Percentiles rank a stretch among this genome's conserved stretches.
phyloP scores from a whole-genome alignment of 2,797 vertebrate genomes.

The Sphenopsis melanotis region DNA sequence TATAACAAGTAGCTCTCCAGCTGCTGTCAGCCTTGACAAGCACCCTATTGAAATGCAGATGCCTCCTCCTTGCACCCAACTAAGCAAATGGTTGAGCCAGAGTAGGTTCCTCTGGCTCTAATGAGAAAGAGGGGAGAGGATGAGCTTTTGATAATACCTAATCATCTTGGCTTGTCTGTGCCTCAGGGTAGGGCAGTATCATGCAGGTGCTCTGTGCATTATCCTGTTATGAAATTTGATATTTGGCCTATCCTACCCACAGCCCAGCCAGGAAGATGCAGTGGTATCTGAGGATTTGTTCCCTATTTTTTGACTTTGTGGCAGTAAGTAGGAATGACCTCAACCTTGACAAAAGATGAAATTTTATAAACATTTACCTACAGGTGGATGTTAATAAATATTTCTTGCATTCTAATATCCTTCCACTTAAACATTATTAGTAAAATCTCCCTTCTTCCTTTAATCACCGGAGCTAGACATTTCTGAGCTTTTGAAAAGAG shows the following conservation, averaged over 20 bases:
- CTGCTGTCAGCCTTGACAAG: conserved; percentile 28
- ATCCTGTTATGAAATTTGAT: background rate
- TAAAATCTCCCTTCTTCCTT: conserved; percentile 22
- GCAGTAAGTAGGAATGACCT: background rate
- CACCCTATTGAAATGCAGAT: conserved; percentile 11
- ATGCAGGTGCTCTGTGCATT: background rate
- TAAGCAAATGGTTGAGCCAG: background rate
- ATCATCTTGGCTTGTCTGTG: background rate
- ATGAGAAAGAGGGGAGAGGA: background rate
- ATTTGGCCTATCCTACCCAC: background rate
- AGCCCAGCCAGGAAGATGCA: background rate
- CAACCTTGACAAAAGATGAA: background rate
- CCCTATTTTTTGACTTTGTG: background rate
- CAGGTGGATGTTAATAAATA: background rate
- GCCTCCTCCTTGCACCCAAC: background rate
- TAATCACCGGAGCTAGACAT: conserved; percentile 29
- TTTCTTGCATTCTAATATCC: conserved; percentile 16
- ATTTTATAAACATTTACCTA: background rate
- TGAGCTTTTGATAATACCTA: background rate
- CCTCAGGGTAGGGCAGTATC: background rate
- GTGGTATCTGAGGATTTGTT: background rate
- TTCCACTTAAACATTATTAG: conserved; percentile 19
- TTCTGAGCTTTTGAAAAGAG: conserved; percentile 52
- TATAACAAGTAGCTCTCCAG: background rate
- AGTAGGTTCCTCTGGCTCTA: background rate